A percentile compares a stretch with the other conserved stretches of the same genome.
These are phyloP conservation scores for Pluvialis apricaria DNA, from an alignment of 2,113 vertebrate genomes.

Conservation along the genomic window DNA sequence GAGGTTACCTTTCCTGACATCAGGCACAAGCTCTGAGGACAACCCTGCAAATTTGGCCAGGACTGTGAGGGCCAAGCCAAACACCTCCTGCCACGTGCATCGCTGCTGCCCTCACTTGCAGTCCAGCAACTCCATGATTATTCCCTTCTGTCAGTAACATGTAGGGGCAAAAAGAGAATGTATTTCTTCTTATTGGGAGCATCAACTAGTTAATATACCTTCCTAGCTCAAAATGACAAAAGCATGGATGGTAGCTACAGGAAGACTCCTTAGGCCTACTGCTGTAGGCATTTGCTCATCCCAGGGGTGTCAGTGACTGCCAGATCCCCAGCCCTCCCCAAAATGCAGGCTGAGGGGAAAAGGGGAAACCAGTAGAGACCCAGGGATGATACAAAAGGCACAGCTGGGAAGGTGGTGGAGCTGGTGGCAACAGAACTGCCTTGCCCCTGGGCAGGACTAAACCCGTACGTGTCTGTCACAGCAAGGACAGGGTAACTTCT, in stretches of 20 bases:
- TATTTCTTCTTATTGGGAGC: neutral
- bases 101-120: neutral
- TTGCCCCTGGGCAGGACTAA: fast-evolving
- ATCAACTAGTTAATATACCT: neutral
- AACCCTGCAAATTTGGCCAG: neutral
- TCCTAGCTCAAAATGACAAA: neutral
- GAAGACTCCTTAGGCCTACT: neutral
- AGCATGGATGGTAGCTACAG: neutral
- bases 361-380: neutral
- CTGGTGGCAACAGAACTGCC: neutral
- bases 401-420: neutral
- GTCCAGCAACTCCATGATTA: neutral
- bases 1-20: neutral
- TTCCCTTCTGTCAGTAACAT: neutral
- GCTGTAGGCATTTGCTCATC: neutral
- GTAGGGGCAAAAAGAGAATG: neutral
- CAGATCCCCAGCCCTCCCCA: neutral
- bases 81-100: neutral
- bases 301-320: neutral
- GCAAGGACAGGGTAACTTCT: neutral
- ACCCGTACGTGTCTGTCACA: neutral
- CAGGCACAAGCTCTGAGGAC: neutral
- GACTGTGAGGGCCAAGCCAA: fast-evolving
- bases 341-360: neutral
- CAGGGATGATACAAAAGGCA: neutral